Evolutionary conservation across 2,888 invertebrate species (phyloP), one percentile per base, ranked within the genome.

Genomic region (Spilarctia lutea): DNA sequence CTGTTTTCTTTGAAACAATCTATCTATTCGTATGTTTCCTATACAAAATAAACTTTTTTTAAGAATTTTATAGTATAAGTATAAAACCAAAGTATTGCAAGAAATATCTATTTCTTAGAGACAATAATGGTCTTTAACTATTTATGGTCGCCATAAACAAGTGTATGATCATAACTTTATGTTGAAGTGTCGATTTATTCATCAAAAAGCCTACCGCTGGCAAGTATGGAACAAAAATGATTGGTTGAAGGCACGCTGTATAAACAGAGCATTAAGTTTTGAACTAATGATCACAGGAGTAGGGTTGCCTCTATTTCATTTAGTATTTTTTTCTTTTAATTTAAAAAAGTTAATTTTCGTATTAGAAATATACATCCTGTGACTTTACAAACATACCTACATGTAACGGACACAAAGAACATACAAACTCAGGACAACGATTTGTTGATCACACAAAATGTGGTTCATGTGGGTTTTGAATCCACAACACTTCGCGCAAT

Each of bases 221-320:
- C 65, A 30, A 45, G 16, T 79, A 77, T 81, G 70, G 78, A 82
- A 81, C 76, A 83, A 81, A 75, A 73, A 75, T 76, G 68, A 75
- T 70, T 42, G 71, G 66, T 76, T 82, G 79, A 72, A 78, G 78
- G 72, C 81, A 74, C 56, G n/a, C 75, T 81, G 79, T 82, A 81
- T 83, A 81, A 75, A 83, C 63, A 77, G 65, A 79, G 77, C 65
- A 85, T 88, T 86, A 86, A 80, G 77, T 83, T 78, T 77, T 79
- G 77, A 78, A 75, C 83, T 89, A 87, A 88, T 88, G 86, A 87
- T 85, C 77, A n/a, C n/a, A 78, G 60, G 18, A 4, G 7, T 76
- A 84, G 83, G 84, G 84, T 48, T 84, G 83, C 18, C 73, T 65
- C n/a, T 30, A 20, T 71, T 30, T 48, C 6, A 16, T 63, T 63